phyloP scores from a whole-genome alignment of 2,888 invertebrate genomes.

The Ophion slaviceki region DNA sequence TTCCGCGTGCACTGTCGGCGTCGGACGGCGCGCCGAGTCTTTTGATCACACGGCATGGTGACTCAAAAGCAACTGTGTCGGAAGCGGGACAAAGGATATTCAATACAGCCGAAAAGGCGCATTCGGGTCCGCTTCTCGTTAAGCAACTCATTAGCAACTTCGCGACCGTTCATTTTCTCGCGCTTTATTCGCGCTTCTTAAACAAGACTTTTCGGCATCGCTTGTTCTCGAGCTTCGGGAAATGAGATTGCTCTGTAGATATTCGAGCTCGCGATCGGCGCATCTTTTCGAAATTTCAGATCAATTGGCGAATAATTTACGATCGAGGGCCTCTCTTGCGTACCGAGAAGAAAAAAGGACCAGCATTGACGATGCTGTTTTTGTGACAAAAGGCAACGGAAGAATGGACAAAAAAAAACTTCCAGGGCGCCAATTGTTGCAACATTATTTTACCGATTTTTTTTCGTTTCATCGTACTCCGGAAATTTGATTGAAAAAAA shows the following conservation, averaged over 20 bases:
- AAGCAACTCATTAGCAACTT: not conserved
- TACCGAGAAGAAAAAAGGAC: too few species aligned
- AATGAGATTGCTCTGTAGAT: not conserved
- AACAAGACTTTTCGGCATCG: not conserved
- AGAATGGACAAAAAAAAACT: too few species aligned
- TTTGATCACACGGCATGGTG: not conserved
- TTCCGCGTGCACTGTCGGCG: not conserved
- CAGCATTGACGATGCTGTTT: too few species aligned
- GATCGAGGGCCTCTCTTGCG: too few species aligned
- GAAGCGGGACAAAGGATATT: not conserved
- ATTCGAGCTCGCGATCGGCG: not conserved
- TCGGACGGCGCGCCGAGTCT: not conserved
- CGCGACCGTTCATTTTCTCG: not conserved
- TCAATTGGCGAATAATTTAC: not conserved
- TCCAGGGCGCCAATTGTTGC: too few species aligned
- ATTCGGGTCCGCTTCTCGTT: not conserved
- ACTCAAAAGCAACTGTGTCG: not conserved
- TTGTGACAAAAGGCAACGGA: too few species aligned
- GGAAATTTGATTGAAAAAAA: too few species aligned
- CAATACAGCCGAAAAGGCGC: not conserved
- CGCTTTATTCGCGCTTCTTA: not conserved
- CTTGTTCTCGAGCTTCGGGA: not conserved
- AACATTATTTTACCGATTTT: too few species aligned
- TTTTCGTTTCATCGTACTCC: too few species aligned
- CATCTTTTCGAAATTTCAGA: not conserved